Evolutionary conservation across 2,113 vertebrate species (phyloP).

Genomic region (Microcebus lehilahytsara): DNA sequence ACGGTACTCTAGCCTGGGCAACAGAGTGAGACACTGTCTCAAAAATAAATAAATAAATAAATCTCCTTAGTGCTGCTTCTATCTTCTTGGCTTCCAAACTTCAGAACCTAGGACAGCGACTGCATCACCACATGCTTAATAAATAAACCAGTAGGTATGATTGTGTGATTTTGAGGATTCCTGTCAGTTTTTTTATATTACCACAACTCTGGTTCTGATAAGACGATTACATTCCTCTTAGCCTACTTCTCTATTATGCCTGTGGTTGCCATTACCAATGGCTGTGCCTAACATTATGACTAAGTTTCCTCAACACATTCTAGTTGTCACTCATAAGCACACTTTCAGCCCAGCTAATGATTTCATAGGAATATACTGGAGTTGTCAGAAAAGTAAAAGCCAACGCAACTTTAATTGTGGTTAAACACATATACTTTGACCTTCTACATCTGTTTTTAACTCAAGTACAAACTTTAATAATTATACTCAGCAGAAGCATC

Average conservation of each 20-base stretch:
- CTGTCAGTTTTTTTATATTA: background rate
- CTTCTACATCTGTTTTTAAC: constrained; percentile 46
- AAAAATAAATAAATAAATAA: too few species aligned
- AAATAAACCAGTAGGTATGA: background rate
- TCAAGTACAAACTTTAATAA: constrained; percentile 64
- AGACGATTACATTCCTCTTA: background rate
- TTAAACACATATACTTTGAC: constrained; percentile 7
- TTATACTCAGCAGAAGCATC: constrained; percentile 36
- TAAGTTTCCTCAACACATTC: background rate
- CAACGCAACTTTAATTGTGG: background rate
- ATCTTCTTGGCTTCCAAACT: background rate
- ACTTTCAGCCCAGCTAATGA: background rate
- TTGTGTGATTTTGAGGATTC: background rate
- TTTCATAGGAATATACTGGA: background rate
- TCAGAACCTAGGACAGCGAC: background rate
- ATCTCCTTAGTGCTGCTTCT: background rate
- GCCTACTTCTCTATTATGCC: background rate
- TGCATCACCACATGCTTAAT: background rate
- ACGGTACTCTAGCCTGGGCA: too few species aligned
- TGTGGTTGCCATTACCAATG: background rate
- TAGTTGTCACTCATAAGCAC: background rate
- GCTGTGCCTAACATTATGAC: background rate
- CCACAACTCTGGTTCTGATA: background rate
- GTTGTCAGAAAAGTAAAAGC: constrained; percentile 14
- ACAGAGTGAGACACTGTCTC: too few species aligned